Evolutionary conservation across 2,888 invertebrate genomes (phyloP).

Genomic region (Xylota sylvarum): DNA sequence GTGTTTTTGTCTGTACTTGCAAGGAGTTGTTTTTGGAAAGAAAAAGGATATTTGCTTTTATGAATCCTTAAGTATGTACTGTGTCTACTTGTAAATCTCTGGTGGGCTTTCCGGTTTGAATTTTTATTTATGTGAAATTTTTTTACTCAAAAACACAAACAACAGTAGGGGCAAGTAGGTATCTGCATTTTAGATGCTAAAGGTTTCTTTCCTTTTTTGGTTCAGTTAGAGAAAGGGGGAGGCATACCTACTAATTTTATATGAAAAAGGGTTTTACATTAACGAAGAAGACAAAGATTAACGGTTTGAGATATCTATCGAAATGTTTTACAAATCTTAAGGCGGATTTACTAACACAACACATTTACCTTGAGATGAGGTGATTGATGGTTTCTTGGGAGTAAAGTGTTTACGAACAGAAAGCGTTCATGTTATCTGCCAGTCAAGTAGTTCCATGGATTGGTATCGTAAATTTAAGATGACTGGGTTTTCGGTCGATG

Average conservation of each 20-base stretch:
- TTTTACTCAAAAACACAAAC: neutral
- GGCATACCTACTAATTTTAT: neutral
- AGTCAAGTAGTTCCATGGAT: no score
- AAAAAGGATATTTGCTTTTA: conserved; percentile 1
- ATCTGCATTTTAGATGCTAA: neutral
- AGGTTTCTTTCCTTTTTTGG: neutral
- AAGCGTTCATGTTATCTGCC: no score
- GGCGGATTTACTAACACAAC: neutral
- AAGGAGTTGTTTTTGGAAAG: neutral
- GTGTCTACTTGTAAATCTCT: conserved; percentile 17
- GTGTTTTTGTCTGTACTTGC: neutral
- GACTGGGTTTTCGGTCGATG: no score
- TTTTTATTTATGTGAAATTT: neutral
- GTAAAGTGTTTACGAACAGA: no score
- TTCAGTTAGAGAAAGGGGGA: neutral
- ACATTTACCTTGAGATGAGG: neutral
- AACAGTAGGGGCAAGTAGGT: neutral
- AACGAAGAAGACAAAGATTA: neutral
- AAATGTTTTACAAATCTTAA: neutral
- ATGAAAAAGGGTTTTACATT: conserved; percentile 6
- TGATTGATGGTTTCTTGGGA: neutral
- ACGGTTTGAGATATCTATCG: neutral
- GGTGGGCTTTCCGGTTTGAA: conserved; percentile 8
- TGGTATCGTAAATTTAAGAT: no score
- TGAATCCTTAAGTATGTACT: conserved; percentile 21